A percentile compares a stretch with the other conserved stretches of the same genome.
phyloP scores from a whole-genome alignment of 2,888 invertebrate species.

The Hydrotaea cyrtoneurina region DNA sequence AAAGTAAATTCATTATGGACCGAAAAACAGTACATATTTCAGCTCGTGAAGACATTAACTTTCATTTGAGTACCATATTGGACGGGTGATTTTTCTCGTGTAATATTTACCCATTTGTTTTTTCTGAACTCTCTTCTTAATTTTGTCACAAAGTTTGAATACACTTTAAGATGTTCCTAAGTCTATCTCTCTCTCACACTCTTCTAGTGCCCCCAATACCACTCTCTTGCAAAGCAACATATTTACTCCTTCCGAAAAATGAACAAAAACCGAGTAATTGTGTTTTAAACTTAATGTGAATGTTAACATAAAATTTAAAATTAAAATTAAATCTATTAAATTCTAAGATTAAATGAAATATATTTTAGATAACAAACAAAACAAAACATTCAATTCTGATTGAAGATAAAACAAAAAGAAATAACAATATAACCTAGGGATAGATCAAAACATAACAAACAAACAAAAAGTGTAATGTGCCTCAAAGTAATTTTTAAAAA shows the following conservation, averaged over 20 bases:
- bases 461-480: conserved; percentile 63
- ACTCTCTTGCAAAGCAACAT: no score
- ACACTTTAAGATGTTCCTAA: no score
- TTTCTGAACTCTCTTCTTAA: no score
- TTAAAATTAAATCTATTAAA: conserved; percentile 8
- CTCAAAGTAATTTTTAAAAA: conserved; percentile 59
- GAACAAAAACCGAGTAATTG: neutral
- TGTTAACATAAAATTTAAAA: conserved; percentile 58
- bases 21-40: no score
- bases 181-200: neutral
- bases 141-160: no score
- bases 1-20: no score
- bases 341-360: conserved; percentile 21
- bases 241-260: no score
- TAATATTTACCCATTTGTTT: no score
- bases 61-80: no score
- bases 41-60: no score
- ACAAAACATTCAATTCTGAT: conserved; percentile 30
- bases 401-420: conserved; percentile 33
- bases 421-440: conserved; percentile 6
- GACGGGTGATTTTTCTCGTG: no score
- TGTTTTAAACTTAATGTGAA: conserved; percentile 37
- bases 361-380: conserved; percentile 27
- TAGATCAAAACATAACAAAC: conserved; percentile 43
- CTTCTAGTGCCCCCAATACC: neutral